Evolutionary conservation across 2,113 vertebrate genomes (phyloP), one percentile per base, ranked within the genome.

Genomic region (Etheostoma spectabile): DNA sequence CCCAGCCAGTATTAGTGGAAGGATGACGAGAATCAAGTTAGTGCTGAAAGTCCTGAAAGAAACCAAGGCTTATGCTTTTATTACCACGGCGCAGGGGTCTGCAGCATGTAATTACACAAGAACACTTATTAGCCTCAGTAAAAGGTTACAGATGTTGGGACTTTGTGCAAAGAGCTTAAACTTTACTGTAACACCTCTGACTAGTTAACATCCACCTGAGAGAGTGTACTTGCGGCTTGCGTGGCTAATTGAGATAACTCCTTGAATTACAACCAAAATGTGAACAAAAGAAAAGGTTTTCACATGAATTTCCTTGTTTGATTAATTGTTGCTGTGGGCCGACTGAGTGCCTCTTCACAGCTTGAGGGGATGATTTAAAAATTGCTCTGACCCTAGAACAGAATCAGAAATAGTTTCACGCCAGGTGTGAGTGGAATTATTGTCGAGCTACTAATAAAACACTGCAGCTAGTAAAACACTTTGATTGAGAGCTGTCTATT

Each of bases 61-160:
- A 80, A 53, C 82, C 81, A 64, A 38, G 62, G 78, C 73, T 83
- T 66, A 22, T 68, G 67, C 77, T 80, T 80, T 89, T 74, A 83
- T 64, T 86, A 80, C 69, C 5, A 16, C 52, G 19, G 74, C 30
- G 48, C 68, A 78, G 61, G 68, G 51, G 81, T 83, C 84, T 53
- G 64, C 53, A 24, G 52, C 16, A 14, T 86, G 74, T 80, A 88
- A 92, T 90, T 88, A 90, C 79, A 74, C 60, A 46, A 69, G 57
- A 87, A 30, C 79, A 80, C 80, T 83, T 79, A 75, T 87, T 79
- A 79, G 71, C 82, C 75, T 22, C 53, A 18, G 81, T 77, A 71
- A 92, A 92, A 93, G 87, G 93, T 90, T 84, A 85, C 80, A 65
- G 75, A 63, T 33, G 80, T 53, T 16, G 77, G 57, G 45, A 42